Evolutionary conservation across 1,140 invertebrate genomes (phyloP).

Genomic region (Lordiphosa mommai): DNA sequence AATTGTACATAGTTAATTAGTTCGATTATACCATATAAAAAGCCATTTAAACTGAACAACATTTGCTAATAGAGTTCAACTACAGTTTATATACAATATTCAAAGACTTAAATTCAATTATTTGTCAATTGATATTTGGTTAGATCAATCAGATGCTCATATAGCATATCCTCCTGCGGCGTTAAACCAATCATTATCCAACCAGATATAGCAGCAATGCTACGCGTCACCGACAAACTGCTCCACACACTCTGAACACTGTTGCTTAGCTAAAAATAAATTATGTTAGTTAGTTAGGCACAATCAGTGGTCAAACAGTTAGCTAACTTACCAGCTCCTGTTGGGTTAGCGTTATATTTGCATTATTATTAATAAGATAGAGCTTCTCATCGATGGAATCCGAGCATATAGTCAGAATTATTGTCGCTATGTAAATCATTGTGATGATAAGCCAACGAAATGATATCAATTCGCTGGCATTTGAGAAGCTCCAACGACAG

Average conservation of each 20-base stretch:
- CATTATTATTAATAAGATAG: constrained; percentile 68
- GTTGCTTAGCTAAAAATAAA: constrained; percentile 49
- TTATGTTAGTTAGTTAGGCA: neutral
- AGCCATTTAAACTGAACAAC: constrained; percentile 65
- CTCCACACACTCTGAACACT: constrained; percentile 75
- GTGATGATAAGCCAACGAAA: constrained; percentile 79
- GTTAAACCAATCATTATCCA: constrained; percentile 79
- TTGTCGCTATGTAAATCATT: constrained; percentile 79
- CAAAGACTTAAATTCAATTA: constrained; percentile 70
- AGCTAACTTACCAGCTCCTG: constrained; percentile 64
- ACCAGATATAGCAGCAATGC: constrained; percentile 75
- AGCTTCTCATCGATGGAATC: constrained; percentile 76
- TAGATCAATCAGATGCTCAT: constrained; percentile 74
- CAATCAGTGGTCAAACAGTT: neutral
- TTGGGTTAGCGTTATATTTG: constrained; percentile 69
- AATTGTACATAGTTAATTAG: constrained; percentile 39
- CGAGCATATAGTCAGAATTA: constrained; percentile 78
- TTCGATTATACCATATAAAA: constrained; percentile 67
- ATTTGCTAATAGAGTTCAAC: constrained; percentile 49
- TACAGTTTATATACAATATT: constrained; percentile 36
- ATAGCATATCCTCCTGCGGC: constrained; percentile 75
- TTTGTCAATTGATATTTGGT: constrained; percentile 79
- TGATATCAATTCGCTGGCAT: constrained; percentile 74
- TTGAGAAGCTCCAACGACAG: constrained; percentile 74
- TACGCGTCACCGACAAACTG: constrained; percentile 74